These are phyloP conservation scores for Pyrocoelia pectoralis DNA, from an alignment of 2,888 invertebrate species.

Conservation along the genomic window DNA sequence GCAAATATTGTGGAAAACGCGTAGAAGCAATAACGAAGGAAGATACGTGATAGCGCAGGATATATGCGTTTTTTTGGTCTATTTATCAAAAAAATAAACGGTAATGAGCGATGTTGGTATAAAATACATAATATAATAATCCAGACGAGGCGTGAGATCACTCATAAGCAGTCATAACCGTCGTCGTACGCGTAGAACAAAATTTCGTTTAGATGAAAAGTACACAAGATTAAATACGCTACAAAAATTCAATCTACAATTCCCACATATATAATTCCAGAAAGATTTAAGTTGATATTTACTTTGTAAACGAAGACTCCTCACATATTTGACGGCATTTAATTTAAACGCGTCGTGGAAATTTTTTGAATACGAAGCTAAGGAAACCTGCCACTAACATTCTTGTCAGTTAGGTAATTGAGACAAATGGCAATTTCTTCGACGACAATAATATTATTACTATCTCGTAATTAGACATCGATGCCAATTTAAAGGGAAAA, in stretches of 20 bases:
- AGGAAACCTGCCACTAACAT: too few species aligned
- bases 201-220: constrained; percentile 7
- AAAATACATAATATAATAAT: constrained; percentile 8
- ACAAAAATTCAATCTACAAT: constrained; percentile 7
- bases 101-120: neutral
- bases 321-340: too few species aligned
- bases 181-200: neutral
- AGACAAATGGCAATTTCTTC: neutral
- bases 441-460: too few species aligned
- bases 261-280: neutral
- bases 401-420: neutral
- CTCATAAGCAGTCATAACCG: too few species aligned
- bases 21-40: too few species aligned
- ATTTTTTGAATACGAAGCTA: too few species aligned
- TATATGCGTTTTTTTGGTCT: too few species aligned
- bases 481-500: neutral
- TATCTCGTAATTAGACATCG: neutral
- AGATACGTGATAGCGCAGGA: too few species aligned
- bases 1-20: too few species aligned
- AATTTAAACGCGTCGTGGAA: too few species aligned
- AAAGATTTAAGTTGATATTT: neutral
- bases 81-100: too few species aligned
- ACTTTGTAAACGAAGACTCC: neutral
- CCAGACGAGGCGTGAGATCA: constrained; percentile 3
- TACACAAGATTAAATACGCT: constrained; percentile 3